Evolutionary conservation across 1,140 invertebrate genomes (phyloP).

Genomic region (Tyrophagus putrescentiae): DNA sequence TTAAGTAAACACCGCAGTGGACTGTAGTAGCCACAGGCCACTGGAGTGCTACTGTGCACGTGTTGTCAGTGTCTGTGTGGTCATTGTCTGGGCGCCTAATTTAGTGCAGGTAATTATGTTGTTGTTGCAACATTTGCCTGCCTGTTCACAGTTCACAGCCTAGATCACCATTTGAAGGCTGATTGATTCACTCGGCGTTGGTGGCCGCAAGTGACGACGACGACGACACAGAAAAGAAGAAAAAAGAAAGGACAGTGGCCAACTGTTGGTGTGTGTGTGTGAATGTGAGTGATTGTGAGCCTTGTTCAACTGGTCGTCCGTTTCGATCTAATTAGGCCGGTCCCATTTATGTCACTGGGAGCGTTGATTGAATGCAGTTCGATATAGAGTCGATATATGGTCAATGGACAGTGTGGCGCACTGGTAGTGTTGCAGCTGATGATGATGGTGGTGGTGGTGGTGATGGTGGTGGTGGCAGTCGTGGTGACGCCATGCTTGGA

Average conservation of each 20-base stretch:
- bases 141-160: not conserved
- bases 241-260: too few relatives aligned
- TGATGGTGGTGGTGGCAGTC: too few relatives aligned
- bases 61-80: not conserved
- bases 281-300: too few relatives aligned
- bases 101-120: not conserved
- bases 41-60: not conserved
- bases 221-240: too few relatives aligned
- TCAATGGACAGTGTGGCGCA: not conserved
- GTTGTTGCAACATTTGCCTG: not conserved
- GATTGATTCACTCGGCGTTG: not conserved
- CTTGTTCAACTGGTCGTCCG: not conserved
- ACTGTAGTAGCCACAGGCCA: not conserved
- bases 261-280: too few relatives aligned
- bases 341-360: not conserved
- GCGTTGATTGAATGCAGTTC: not conserved
- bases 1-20: too few relatives aligned
- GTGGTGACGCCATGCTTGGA: too few relatives aligned
- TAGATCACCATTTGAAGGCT: not conserved
- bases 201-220: not conserved
- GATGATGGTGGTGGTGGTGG: too few relatives aligned
- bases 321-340: not conserved
- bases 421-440: too few relatives aligned
- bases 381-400: conserved; percentile 1
- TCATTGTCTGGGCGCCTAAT: not conserved